Percentiles rank a stretch among this genome's conserved stretches.
These are phyloP conservation scores for Puntigrus tetrazona DNA, from an alignment of 2,113 vertebrate genomes.

Conservation along the genomic window DNA sequence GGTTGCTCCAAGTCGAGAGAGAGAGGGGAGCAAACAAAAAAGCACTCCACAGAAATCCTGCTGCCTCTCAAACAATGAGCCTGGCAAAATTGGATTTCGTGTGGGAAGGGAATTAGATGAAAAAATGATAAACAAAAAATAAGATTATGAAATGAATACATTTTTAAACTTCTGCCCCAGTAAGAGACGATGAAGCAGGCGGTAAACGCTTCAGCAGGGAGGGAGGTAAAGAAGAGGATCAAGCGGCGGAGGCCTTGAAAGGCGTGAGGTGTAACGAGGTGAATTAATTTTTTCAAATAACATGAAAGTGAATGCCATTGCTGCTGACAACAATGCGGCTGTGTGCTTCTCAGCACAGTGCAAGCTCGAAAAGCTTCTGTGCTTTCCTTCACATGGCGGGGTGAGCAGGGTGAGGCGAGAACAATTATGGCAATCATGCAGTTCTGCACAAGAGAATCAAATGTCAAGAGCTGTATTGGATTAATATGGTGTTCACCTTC, in stretches of 20 bases:
- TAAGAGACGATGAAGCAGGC: constrained; percentile 58
- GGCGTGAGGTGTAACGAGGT: constrained; percentile 53
- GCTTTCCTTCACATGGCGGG: not conserved
- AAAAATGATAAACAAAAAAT: constrained; percentile 62
- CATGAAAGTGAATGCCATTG: constrained; percentile 35
- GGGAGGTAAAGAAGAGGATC: constrained; percentile 30
- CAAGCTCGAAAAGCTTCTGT: not conserved
- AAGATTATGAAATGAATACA: constrained; percentile 64
- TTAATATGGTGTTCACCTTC: not conserved
- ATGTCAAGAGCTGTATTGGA: constrained; percentile 17
- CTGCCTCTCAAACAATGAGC: constrained; percentile 57
- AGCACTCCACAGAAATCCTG: constrained; percentile 56
- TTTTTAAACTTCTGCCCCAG: constrained; percentile 61
- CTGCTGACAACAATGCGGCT: not conserved
- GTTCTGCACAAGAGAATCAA: constrained; percentile 11
- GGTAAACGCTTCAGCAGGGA: constrained; percentile 21
- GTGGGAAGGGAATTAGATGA: constrained; percentile 63
- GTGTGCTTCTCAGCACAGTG: not conserved
- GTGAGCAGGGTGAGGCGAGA: constrained; percentile 13
- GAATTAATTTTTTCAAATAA: constrained; percentile 44
- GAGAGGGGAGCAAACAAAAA: constrained; percentile 49
- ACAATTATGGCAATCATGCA: constrained; percentile 11
- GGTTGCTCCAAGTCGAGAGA: constrained; percentile 50
- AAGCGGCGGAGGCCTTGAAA: constrained; percentile 42
- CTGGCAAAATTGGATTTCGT: constrained; percentile 63